Conservation (phyloP, 2,113 vertebrate genomes). For the Sterrhoptilus dennistouni region DNA sequence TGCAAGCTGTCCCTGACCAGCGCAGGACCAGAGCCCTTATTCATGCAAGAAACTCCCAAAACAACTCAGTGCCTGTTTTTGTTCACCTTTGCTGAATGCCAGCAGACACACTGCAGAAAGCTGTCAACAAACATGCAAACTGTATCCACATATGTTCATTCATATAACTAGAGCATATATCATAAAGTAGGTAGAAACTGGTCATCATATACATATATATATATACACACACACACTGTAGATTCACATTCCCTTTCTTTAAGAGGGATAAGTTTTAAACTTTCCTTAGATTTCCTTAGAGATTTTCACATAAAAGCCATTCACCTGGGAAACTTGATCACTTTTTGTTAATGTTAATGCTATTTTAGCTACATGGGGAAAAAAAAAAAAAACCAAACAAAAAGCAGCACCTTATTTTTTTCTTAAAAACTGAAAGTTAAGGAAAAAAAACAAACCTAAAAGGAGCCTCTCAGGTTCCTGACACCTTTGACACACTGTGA, state of each 20-base stretch:
- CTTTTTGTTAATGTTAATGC: background rate
- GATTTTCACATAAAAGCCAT: background rate
- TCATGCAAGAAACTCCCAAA: background rate
- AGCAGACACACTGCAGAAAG: background rate
- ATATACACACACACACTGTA: rapidly evolving
- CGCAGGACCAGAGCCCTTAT: background rate
- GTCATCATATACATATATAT: background rate
- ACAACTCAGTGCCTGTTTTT: background rate
- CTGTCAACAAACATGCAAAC: background rate
- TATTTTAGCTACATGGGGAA: background rate
- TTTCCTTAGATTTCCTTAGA: background rate
- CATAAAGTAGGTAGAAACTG: background rate
- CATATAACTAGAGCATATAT: rapidly evolving
- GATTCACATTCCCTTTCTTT: background rate
- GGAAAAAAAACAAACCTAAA: background rate
- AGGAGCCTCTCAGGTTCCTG: background rate
- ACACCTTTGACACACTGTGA: background rate
- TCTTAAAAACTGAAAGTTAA: background rate
- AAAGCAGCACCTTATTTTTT: background rate
- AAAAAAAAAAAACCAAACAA: rapidly evolving
- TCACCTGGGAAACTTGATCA: background rate
- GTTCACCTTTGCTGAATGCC: background rate
- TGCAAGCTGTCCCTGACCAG: background rate
- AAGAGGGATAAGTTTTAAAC: background rate
- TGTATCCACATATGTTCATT: background rate